These are phyloP conservation scores for Antechinus stuartii DNA, from an alignment of 2,113 vertebrate genomes.

Conservation along the genomic window DNA sequence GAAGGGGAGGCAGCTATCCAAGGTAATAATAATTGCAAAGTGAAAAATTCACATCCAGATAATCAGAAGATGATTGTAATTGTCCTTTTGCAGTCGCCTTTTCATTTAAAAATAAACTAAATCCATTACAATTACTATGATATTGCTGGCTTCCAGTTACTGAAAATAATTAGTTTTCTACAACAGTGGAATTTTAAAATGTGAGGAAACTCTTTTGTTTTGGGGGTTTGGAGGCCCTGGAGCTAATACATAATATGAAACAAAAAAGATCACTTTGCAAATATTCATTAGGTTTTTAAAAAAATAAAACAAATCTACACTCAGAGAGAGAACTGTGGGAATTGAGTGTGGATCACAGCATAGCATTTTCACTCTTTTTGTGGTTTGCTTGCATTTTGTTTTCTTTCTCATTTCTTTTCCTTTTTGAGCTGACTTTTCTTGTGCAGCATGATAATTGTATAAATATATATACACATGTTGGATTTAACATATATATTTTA, in stretches of 20 bases:
- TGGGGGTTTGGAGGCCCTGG: constrained; percentile 7
- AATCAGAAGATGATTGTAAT: constrained; percentile 24
- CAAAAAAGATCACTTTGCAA: constrained; percentile 48
- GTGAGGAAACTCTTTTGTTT: constrained; percentile 54
- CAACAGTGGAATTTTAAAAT: constrained; percentile 66
- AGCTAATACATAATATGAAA: constrained; percentile 37
- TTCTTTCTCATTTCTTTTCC: too few species aligned
- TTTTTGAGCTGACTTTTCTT: too few species aligned
- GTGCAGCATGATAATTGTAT: too few species aligned
- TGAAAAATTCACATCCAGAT: not conserved
- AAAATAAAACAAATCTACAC: not conserved
- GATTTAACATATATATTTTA: too few species aligned
- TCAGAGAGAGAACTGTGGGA: too few species aligned
- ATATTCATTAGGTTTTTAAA: constrained; percentile 34
- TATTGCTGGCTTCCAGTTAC: constrained; percentile 59
- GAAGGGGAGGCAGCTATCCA: not conserved
- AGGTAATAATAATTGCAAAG: not conserved
- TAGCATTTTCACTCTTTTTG: too few species aligned
- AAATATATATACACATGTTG: too few species aligned
- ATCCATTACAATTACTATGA: constrained; percentile 49
- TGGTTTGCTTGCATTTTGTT: too few species aligned
- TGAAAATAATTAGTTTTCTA: constrained; percentile 54
- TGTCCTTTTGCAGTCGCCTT: constrained; percentile 43
- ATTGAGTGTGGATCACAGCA: too few species aligned
- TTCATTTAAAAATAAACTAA: constrained; percentile 61